These are phyloP conservation scores for Chanos chanos DNA, from an alignment of 2,797 vertebrate species.

Conservation along the genomic window DNA sequence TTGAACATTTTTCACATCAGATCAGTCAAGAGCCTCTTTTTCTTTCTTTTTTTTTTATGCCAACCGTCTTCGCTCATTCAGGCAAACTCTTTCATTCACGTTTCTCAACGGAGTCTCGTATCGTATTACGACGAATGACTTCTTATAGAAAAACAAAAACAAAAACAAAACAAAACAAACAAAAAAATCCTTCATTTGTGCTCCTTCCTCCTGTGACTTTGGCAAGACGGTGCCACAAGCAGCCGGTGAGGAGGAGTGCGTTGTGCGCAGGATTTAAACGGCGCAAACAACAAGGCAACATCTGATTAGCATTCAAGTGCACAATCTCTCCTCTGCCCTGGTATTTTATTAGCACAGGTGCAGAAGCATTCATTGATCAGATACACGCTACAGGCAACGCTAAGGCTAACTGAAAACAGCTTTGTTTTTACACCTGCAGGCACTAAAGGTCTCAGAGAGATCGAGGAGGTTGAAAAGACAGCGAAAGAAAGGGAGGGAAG, in stretches of 20 bases:
- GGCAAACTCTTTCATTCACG: slow-evolving; percentile 56
- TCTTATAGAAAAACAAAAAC: slow-evolving; percentile 38
- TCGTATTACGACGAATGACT: slow-evolving; percentile 56
- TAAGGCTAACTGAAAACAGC: slow-evolving; percentile 77
- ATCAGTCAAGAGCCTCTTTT: too few species aligned
- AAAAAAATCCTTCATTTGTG: slow-evolving; percentile 65
- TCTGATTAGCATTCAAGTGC: slow-evolving; percentile 76
- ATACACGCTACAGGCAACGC: slow-evolving; percentile 74
- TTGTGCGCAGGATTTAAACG: slow-evolving; percentile 64
- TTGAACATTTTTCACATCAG: too few species aligned
- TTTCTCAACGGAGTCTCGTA: slow-evolving; percentile 51
- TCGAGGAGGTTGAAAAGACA: slow-evolving; percentile 41
- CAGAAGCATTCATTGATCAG: slow-evolving; percentile 76
- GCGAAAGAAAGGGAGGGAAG: slow-evolving; percentile 25
- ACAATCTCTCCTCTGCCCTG: slow-evolving; percentile 63
- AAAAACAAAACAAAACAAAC: slow-evolving; percentile 56
- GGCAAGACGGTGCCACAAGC: slow-evolving; percentile 54
- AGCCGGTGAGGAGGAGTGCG: slow-evolving; percentile 65
- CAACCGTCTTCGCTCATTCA: slow-evolving; percentile 50
- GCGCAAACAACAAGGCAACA: slow-evolving; percentile 73
- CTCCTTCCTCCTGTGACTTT: slow-evolving; percentile 55
- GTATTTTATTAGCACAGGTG: slow-evolving; percentile 88
- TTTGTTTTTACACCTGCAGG: slow-evolving; percentile 85
- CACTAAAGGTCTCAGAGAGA: slow-evolving; percentile 73
- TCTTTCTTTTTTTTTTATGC: too few species aligned